Evolutionary conservation across 2,888 invertebrate species (phyloP).

Genomic region (Abscondita cerata): DNA sequence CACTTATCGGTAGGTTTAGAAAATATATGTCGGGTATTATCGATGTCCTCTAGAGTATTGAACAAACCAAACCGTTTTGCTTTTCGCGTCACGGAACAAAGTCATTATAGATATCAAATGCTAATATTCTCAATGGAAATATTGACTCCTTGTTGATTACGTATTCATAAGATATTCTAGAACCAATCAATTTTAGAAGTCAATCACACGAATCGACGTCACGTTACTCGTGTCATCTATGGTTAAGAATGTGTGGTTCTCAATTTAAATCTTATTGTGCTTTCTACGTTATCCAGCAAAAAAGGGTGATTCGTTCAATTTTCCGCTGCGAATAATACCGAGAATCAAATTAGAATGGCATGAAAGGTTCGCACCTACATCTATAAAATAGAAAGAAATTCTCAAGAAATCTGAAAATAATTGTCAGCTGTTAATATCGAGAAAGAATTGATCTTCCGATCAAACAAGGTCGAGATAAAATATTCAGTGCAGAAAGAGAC

Average conservation of each 20-base stretch:
- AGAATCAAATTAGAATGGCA: slow-evolving; percentile 49
- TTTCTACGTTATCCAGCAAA: slow-evolving; percentile 27
- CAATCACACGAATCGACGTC: slow-evolving; percentile 41
- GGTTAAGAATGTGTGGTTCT: slow-evolving; percentile 34
- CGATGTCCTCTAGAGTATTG: slow-evolving; percentile 23
- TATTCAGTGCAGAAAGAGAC: slow-evolving; percentile 31
- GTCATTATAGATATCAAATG: slow-evolving; percentile 53
- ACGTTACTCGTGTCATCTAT: slow-evolving; percentile 36
- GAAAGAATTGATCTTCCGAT: slow-evolving; percentile 30
- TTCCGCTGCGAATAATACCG: slow-evolving; percentile 47
- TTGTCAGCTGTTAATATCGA: slow-evolving; percentile 36
- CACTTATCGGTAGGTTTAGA: slow-evolving; percentile 37
- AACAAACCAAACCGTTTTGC: slow-evolving; percentile 42
- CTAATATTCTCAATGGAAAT: slow-evolving; percentile 51
- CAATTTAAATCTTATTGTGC: slow-evolving; percentile 35
- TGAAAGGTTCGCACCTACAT: slow-evolving; percentile 39
- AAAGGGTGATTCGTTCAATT: slow-evolving; percentile 45
- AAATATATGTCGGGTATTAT: slow-evolving; percentile 31
- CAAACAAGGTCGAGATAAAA: slow-evolving; percentile 33
- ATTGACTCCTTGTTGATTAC: slow-evolving; percentile 44
- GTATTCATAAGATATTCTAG: slow-evolving; percentile 48
- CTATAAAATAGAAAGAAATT: slow-evolving; percentile 33
- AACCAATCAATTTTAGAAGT: slow-evolving; percentile 47
- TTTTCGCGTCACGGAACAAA: slow-evolving; percentile 51
- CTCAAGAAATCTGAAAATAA: slow-evolving; percentile 36